Percentiles rank a stretch among this genome's conserved stretches.
Evolutionary conservation across 2,888 invertebrate species (phyloP).

Genomic region (Agriopis leucophaearia): DNA sequence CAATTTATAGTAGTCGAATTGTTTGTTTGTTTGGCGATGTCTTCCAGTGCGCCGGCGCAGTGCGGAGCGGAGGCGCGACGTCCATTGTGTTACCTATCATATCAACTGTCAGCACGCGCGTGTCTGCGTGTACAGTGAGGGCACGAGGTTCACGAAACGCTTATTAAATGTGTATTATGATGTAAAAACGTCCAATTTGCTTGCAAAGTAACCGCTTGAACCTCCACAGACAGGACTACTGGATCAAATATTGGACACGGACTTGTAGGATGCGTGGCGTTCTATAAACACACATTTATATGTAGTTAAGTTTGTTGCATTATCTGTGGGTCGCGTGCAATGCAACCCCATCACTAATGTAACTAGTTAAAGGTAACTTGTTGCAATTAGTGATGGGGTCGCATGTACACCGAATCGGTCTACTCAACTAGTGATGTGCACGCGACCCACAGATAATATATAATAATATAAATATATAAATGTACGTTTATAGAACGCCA

Average conservation of each 20-base stretch:
- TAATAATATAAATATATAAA: too few relatives aligned
- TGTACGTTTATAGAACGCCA: too few relatives aligned
- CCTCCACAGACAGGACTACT: constrained; percentile 44
- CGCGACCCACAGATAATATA: too few relatives aligned
- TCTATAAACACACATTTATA: too few relatives aligned
- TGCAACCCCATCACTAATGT: too few relatives aligned
- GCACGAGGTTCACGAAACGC: not conserved
- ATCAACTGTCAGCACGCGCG: constrained; percentile 7
- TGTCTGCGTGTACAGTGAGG: not conserved
- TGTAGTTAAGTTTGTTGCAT: too few relatives aligned
- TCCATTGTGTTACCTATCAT: constrained; percentile 9
- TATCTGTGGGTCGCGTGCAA: too few relatives aligned
- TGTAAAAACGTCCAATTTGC: constrained; percentile 55
- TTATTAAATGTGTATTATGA: constrained; percentile 2
- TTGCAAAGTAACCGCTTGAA: constrained; percentile 55
- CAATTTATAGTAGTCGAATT: constrained; percentile 59
- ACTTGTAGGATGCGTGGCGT: not conserved
- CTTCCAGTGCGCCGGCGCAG: constrained; percentile 53
- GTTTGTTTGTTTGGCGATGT: constrained; percentile 48
- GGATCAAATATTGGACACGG: constrained; percentile 46
- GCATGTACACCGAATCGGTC: too few relatives aligned
- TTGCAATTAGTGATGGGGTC: too few relatives aligned
- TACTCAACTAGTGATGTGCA: too few relatives aligned
- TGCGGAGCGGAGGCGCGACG: too few relatives aligned
- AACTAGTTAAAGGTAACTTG: too few relatives aligned